Conservation (phyloP, 2,888 invertebrate species). For the Panopea generosa region DNA sequence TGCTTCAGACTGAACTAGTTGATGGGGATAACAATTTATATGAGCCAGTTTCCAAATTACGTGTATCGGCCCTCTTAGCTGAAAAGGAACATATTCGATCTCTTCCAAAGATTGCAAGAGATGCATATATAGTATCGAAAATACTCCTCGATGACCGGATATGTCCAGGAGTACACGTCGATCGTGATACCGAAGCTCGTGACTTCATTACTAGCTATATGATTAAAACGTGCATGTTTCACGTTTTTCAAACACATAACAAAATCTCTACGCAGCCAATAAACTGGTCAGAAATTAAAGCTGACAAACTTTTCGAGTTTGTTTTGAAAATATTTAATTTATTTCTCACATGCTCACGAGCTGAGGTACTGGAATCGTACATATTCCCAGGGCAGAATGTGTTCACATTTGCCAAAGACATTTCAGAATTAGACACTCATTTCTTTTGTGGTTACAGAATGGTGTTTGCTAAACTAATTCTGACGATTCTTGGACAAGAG, state of each 20-base stretch:
- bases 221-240: slow-evolving; percentile 25
- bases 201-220: slow-evolving; percentile 10
- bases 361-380: slow-evolving; percentile 6
- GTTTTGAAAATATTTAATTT: slow-evolving; percentile 1
- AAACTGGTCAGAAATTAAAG: too few relatives aligned
- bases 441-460: neutral
- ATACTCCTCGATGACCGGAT: neutral
- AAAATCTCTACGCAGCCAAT: neutral
- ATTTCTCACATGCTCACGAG: neutral
- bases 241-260: neutral
- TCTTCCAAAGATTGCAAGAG: slow-evolving; percentile 7
- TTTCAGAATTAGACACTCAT: neutral
- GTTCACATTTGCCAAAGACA: slow-evolving; percentile 1
- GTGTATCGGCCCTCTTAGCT: slow-evolving; percentile 6
- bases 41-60: neutral
- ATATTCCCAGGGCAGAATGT: slow-evolving; percentile 20
- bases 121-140: slow-evolving; percentile 16
- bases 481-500: neutral
- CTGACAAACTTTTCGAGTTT: neutral
- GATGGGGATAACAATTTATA: neutral
- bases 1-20: neutral
- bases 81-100: slow-evolving; percentile 19
- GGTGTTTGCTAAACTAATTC: neutral
- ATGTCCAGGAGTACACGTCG: neutral
- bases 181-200: too few relatives aligned